phyloP scores from a whole-genome alignment of 2,113 vertebrate genomes.

The Limnothrissa miodon region DNA sequence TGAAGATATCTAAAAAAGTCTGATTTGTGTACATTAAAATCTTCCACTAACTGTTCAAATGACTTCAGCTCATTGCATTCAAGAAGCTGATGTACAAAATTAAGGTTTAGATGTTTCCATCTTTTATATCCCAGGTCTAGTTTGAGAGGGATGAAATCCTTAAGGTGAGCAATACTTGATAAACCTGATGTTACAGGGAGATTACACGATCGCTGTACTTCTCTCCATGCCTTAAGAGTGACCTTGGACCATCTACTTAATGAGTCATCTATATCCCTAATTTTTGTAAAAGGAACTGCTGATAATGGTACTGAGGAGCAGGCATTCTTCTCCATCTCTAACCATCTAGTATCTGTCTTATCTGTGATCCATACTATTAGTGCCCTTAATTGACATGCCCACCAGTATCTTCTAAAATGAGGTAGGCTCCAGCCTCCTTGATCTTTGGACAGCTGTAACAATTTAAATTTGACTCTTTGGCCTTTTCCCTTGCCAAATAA shows the following conservation, averaged over 20 bases:
- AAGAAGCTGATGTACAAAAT: no score
- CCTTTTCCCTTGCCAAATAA: neutral
- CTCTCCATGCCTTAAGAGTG: neutral
- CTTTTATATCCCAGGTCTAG: neutral
- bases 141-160: neutral
- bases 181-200: neutral
- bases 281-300: neutral
- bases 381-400: neutral
- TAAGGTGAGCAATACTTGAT: neutral
- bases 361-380: neutral
- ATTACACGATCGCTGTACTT: neutral
- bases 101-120: no score
- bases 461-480: neutral
- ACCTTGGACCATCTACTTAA: neutral
- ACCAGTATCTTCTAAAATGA: neutral
- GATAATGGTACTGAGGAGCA: neutral
- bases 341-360: neutral
- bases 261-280: neutral
- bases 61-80: no score
- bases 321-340: neutral
- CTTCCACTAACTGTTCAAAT: neutral
- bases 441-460: neutral
- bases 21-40: neutral
- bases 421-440: neutral
- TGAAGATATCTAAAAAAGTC: neutral